Base-by-base conservation (phyloP, 2,797 vertebrate genomes). In the Acropternis orthonyx region DNA sequence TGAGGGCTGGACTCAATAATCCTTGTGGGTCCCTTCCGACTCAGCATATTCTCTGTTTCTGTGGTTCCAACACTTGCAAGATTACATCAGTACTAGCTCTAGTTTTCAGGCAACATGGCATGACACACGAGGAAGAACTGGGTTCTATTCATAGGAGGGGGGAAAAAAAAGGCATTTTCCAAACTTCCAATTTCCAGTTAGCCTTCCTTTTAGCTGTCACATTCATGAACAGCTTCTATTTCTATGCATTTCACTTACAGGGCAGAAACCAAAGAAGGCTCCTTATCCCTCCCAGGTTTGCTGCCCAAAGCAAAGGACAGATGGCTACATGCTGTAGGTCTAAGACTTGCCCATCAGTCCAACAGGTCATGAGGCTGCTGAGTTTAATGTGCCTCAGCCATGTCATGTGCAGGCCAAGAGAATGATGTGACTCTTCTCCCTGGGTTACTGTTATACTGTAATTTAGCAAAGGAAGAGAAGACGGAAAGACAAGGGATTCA, bases 71-170 rank as follows among this genome's bases (percentile, higher is more conserved):
- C 24, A 34, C 3, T 32, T 10, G 4, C 46, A 1, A 15, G 23
- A 6, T 49, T 37, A 30, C n/a, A 20, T 6, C 30, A 6, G 10
- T 22, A 20, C 2, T 49, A 15, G 30, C 12, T 39, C 20, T 12
- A 3, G 1, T 67, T 32, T 51, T 28, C 77, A 67, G 85, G 39
- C 58, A 68, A 4, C 49, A 0, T 63, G 23, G 68, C 30, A 1
- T 23, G 36, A 10, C 3, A 2, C 19, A 0, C 1, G 36, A 74
- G 56, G 59, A 49, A 5, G 21, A 32, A 26, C 0, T 28, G 39
- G 41, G 41, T 13, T 27, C 68, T 34, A 21, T 19, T 74, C 43
- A 0, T 6, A 61, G 48, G 37, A 48, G 7, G 12, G 7, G 12
- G 6, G 0, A 8, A 63, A 87, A 58, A 72, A 89, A 59, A 68